A percentile compares a stretch with the other conserved stretches of the same genome.
Evolutionary conservation across 2,888 invertebrate species (phyloP).

Genomic region (Bembecia ichneumoniformis): DNA sequence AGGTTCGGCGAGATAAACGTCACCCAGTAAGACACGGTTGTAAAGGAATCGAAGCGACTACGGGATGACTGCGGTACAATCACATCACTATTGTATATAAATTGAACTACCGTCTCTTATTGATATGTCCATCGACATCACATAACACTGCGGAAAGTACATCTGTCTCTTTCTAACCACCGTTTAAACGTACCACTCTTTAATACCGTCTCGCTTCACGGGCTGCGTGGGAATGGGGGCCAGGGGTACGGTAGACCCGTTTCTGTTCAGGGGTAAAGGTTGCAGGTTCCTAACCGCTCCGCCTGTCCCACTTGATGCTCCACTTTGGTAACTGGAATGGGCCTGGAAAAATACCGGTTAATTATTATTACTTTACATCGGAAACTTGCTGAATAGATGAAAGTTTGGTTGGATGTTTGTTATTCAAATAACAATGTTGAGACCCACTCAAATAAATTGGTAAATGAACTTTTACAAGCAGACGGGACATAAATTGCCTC

Average conservation of each 20-base stretch:
- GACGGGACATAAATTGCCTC: too few species aligned
- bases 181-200: conserved; percentile 94
- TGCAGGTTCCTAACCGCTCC: conserved; percentile 64
- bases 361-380: background rate
- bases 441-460: too few species aligned
- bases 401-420: too few species aligned
- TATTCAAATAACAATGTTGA: too few species aligned
- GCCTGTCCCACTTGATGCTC: conserved; percentile 58
- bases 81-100: conserved; percentile 25
- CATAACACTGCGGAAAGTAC: conserved; percentile 11
- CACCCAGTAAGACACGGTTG: too few species aligned
- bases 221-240: conserved; percentile 68
- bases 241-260: conserved; percentile 54
- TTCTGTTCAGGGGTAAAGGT: conserved; percentile 51
- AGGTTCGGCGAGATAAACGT: conserved; percentile 7
- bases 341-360: conserved; percentile 30
- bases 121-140: conserved; percentile 33
- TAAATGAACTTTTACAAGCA: too few species aligned
- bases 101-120: conserved; percentile 16
- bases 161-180: conserved; percentile 3
- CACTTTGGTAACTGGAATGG: conserved; percentile 62
- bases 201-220: conserved; percentile 89
- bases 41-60: conserved; percentile 32
- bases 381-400: too few species aligned
- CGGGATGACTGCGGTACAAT: conserved; percentile 21